Base-by-base conservation (phyloP, 2,113 vertebrate species). In the Coturnix japonica region DNA sequence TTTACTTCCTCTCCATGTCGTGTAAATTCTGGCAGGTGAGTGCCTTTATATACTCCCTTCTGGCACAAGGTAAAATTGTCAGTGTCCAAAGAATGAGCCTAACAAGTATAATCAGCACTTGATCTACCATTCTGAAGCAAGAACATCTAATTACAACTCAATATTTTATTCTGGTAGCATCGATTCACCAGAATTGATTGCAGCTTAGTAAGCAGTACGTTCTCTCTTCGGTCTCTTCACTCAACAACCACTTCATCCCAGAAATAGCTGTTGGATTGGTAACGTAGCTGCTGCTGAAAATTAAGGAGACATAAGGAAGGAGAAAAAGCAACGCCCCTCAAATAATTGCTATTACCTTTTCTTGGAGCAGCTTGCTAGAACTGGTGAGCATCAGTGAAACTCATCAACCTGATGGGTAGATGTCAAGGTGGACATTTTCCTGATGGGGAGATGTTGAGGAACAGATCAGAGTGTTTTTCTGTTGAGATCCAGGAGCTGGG, bases 281-380 rank as follows among this genome's bases (percentile, higher is more conserved):
- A 22, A 61, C 41, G 37, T 31, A 66, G 35, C 31, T 77, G 72
- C 75, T 79, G 47, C 44, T 56, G 56, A 51, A 51, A 82, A 89
- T 14, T 1, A 67, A 54, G 31, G 54, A 49, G 47, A 18, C 7
- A 26, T 33, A 31, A 85, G 31, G 7, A 72, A 49, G 7, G 28
- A 81, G 33, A 37, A 37, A n/a, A 11, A 9, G 4, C 4, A n/a
- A 39, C 13, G 25, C 8, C 10, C 11, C 21, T 76, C 23, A 57
- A 35, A 89, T 41, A 60, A 35, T 0, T 63, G 17, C 4, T 39
- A 30, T 82, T 63, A 18, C n/a, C 56, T 54, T 71, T 47, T 22
- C 0, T 0, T 23, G 46, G 25, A 77, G 3, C 43, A 59, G 43
- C 59, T 31, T 6, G 7, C 1, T 41, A 59, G 43, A 26, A 13